These are phyloP conservation scores for Chlorodrepanis virens DNA, from an alignment of 2,113 vertebrate species.

Conservation along the genomic window DNA sequence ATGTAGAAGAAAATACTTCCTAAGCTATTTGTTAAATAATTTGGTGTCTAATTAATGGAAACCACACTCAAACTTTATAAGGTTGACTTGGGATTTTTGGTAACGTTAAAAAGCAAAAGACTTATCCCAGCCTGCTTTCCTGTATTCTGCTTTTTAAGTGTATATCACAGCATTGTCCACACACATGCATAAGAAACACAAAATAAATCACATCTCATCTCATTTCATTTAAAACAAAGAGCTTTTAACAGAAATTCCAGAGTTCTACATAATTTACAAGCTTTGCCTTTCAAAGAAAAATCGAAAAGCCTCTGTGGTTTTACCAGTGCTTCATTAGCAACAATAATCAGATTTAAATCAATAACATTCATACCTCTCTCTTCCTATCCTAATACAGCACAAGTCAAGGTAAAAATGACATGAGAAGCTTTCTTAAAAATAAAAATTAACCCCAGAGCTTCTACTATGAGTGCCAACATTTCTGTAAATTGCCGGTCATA, in stretches of 20 bases:
- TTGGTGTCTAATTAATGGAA: background rate
- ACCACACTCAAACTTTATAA: background rate
- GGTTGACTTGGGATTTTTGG: background rate
- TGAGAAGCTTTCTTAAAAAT: background rate
- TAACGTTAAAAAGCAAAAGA: background rate
- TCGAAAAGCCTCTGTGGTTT: background rate
- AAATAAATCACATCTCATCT: background rate
- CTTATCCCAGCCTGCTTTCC: background rate
- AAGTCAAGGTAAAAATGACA: conserved; percentile 12
- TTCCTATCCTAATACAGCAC: background rate
- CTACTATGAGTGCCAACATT: background rate
- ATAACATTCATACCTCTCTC: background rate
- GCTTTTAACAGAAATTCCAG: background rate
- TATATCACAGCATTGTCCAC: background rate
- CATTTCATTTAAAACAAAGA: background rate
- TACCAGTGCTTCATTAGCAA: background rate
- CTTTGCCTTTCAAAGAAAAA: background rate
- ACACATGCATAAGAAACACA: background rate
- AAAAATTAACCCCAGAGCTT: background rate
- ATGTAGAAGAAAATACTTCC: background rate
- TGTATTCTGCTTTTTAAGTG: background rate
- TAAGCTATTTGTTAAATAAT: background rate
- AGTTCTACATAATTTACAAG: background rate
- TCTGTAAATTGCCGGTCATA: background rate
- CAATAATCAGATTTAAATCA: background rate